Evolutionary conservation across 1,140 invertebrate species (phyloP), one percentile per base, ranked within the genome.

Genomic region (Globodera ellingtonae): DNA sequence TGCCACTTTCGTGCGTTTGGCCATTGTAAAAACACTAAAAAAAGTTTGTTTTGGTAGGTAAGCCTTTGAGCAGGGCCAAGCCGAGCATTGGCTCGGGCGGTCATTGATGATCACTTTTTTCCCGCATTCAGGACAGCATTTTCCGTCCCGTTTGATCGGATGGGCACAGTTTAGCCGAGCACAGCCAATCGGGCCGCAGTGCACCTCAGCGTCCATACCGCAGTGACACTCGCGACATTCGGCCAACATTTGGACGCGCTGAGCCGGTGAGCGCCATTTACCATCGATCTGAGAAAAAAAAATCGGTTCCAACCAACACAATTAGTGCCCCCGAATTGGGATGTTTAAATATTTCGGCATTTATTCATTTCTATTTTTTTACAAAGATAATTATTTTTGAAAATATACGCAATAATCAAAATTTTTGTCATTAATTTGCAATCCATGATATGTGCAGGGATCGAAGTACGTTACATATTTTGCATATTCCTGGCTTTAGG

Each of bases 1-100:
- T 80, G 4, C 84, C 84, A 70, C 75, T 71, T 72, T 87, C 79
- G 59, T 86, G 82, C 67, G 78, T 59, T 0, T 52, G 52, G 47
- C 84, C 84, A 75, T 86, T 86, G 74, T 88, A 85, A 46, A 72
- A 84, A 21, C 84, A 85, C 82, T 84, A 13, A 69, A 83, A 79
- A 9, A 70, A 21, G 8, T 21, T 48, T 24, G 24, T 24, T 24
- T 24, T 24, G 24, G 24, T 24, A 24, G 24, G 24, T 24, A 24
- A 24, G 24, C 24, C 24, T 24, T 24, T 24, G 24, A 24, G 24
- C 24, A 24, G 1, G 24, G n/a, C 15, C 59, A 15, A 78, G 6
- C 73, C 81, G 24, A 7, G 6, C 13, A 81, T 15, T 21, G 52
- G 3, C 3, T 15, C 15, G 6, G 50, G 46, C 13, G n/a, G 18